phyloP scores from a whole-genome alignment of 2,888 invertebrate genomes.

The Crioceris asparagi region DNA sequence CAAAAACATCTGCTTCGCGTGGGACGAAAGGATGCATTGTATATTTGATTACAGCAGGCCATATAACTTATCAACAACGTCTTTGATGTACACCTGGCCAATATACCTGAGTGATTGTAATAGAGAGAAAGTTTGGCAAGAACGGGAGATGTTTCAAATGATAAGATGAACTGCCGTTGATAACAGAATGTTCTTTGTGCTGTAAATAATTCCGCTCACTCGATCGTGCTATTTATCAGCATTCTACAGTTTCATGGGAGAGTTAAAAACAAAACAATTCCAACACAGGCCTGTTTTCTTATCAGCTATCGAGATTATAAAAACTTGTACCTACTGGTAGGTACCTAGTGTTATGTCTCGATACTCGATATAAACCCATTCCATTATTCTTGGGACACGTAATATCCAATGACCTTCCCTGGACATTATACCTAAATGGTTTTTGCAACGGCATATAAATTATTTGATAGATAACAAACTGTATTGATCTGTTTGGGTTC shows the following conservation, averaged over 20 bases:
- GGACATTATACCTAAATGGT: background rate
- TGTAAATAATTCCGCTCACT: conserved; percentile 16
- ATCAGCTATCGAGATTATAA: conserved; percentile 12
- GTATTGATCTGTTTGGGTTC: too few species aligned
- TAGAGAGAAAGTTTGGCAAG: conserved; percentile 40
- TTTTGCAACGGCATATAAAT: too few species aligned
- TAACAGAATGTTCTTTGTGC: conserved; percentile 12
- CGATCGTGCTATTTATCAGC: conserved; percentile 3
- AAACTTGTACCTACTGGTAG: conserved; percentile 8
- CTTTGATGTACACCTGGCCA: conserved; percentile 16
- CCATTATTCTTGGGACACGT: conserved; percentile 9
- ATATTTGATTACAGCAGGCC: conserved; percentile 31
- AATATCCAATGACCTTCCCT: conserved; percentile 5
- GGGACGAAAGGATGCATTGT: conserved; percentile 27
- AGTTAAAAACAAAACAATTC: too few species aligned
- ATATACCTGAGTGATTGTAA: conserved; percentile 20
- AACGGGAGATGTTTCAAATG: conserved; percentile 18
- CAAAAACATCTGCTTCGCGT: conserved; percentile 28
- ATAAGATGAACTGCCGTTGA: conserved; percentile 18
- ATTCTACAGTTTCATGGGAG: conserved; percentile 3
- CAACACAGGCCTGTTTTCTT: conserved; percentile 10
- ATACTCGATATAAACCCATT: conserved; percentile 10
- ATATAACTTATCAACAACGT: conserved; percentile 16
- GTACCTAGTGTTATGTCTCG: conserved; percentile 3
- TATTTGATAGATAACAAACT: too few species aligned